These are phyloP conservation scores for Heliconius congener DNA, from an alignment of 1,140 invertebrate genomes.

Conservation along the genomic window DNA sequence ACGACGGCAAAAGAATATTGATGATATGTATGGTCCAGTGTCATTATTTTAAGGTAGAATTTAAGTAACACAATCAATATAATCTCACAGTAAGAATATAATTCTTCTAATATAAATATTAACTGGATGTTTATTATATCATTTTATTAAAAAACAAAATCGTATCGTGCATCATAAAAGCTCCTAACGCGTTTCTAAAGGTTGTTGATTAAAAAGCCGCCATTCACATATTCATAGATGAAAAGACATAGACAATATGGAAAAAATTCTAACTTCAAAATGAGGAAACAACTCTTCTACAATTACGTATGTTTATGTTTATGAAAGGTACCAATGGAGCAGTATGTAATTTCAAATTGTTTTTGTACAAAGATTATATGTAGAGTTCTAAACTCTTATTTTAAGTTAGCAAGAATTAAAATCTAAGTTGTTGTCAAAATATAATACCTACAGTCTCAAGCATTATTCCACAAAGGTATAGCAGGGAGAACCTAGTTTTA, in stretches of 20 bases:
- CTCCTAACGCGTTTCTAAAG: constrained; percentile 18
- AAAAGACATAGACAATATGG: constrained; percentile 13
- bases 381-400: neutral
- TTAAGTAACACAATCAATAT: too few relatives aligned
- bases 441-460: too few relatives aligned
- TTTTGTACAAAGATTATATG: neutral
- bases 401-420: neutral
- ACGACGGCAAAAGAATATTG: too few relatives aligned
- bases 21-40: too few relatives aligned
- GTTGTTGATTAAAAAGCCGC: constrained; percentile 21
- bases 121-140: neutral
- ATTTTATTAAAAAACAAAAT: neutral
- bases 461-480: too few relatives aligned
- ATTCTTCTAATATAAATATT: neutral
- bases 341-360: neutral
- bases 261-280: constrained; percentile 19
- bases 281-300: constrained; percentile 5
- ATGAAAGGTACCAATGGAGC: constrained; percentile 4
- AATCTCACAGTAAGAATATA: neutral
- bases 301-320: neutral
- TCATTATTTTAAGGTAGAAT: too few relatives aligned
- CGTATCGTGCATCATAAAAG: constrained; percentile 10
- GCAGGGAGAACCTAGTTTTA: too few relatives aligned
- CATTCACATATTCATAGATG: constrained; percentile 18
- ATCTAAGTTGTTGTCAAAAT: too few relatives aligned